Percentiles rank a stretch among this genome's conserved stretches.
These are phyloP conservation scores for Euclidia mi DNA, from an alignment of 2,888 invertebrate species.

Conservation along the genomic window DNA sequence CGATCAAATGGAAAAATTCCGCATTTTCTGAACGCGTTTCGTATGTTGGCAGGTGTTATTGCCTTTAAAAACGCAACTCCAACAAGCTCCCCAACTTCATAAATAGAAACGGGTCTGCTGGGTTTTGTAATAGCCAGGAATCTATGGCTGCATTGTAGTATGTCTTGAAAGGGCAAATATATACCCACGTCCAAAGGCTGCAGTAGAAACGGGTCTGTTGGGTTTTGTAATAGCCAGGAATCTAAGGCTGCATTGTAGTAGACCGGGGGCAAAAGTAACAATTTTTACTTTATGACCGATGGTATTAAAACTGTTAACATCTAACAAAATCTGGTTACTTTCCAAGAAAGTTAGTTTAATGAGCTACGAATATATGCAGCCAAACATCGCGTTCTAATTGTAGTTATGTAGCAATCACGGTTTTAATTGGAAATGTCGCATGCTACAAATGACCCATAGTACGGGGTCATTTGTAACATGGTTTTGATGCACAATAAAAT, in stretches of 20 bases:
- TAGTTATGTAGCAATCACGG: no score
- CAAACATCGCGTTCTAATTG: no score
- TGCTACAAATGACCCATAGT: no score
- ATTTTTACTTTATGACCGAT: no score
- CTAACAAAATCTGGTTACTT: no score
- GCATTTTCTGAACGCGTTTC: conserved; percentile 37
- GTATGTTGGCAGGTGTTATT: conserved; percentile 61
- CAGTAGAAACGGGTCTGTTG: conserved; percentile 67
- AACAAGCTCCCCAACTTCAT: conserved; percentile 62
- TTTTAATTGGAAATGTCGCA: no score
- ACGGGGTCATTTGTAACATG: no score
- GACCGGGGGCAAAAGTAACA: no score
- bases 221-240: conserved; percentile 67
- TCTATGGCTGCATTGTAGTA: conserved; percentile 58
- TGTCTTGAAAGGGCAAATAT: conserved; percentile 66
- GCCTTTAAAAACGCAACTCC: conserved; percentile 54
- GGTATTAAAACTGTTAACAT: no score
- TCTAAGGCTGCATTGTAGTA: conserved; percentile 58
- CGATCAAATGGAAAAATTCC: conserved; percentile 48
- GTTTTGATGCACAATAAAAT: no score
- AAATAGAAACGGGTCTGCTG: conserved; percentile 69
- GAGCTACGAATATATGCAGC: no score
- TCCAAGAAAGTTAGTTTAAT: no score
- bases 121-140: conserved; percentile 67
- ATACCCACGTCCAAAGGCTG: conserved; percentile 74